Base-by-base conservation (phyloP, 2,888 invertebrate species). In the Pterostichus madidus region DNA sequence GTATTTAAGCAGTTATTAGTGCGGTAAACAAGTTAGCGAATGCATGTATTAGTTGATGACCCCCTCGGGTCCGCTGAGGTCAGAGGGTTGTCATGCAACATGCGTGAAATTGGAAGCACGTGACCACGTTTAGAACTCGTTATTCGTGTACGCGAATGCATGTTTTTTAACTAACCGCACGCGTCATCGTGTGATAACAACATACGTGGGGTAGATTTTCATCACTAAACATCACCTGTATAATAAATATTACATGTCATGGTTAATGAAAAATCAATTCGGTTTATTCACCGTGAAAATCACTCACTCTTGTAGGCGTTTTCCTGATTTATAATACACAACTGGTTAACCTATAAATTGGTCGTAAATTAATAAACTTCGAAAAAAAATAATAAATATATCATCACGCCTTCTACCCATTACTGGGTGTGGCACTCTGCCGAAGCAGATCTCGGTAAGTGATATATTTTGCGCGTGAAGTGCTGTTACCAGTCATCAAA, bases 91-190 rank as follows among this genome's bases (percentile, higher is more conserved):
- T 49, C 64, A 64, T 64, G 64, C 64, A 64, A 64, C 32, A 31
- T 35, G 64, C 64, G 64, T 64, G 64, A 64, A 64, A 64, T 64
- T 64, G 32, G 64, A 11, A n/a, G 64, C 64, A 64, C 64, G 64
- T 64, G 64, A 49, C n/a, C 49, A 10, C 49, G 49, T 49, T 49
- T n/a, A 39, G 39, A 39, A 39, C 39, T 8, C 39, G 49, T 13
- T n/a, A 10, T 49, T 11, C 49, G 49, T 49, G 49, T n/a, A 49
- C 13, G 49, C 10, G 49, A 49, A 49, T 49, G 49, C 49, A 49
- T 49, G 49, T 49, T 49, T 49, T 46, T 49, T 49, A 49, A 49
- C 49, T n/a, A 49, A 49, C 49, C n/a, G 13, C 49, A 49, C 49
- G 49, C 49, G 49, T 49, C 49, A 49, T 49, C 49, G 49, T 49